A percentile compares a stretch with the other conserved stretches of the same genome.
Evolutionary conservation across 2,113 vertebrate species (phyloP).

Genomic region (Calypte anna): DNA sequence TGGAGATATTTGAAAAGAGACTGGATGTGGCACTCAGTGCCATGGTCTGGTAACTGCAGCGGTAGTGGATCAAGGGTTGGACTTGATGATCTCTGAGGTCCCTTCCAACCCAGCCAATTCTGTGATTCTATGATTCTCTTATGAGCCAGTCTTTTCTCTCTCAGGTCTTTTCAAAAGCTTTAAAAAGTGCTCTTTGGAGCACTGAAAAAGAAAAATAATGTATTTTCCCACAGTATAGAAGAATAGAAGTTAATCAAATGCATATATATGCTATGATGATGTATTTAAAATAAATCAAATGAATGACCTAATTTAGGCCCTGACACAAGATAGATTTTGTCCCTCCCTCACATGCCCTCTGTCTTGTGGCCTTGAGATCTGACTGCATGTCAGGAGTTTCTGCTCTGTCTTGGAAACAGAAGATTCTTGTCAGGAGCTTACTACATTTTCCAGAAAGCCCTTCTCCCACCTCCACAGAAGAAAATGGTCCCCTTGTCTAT

Average conservation of each 20-base stretch:
- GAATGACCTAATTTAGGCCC: rapidly evolving
- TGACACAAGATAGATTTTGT: not conserved
- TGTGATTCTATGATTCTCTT: not conserved
- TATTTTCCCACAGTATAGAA: not conserved
- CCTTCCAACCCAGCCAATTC: too few species aligned
- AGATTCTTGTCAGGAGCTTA: not conserved
- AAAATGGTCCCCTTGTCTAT: not conserved
- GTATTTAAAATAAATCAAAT: not conserved
- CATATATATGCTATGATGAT: not conserved
- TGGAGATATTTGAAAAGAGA: too few species aligned
- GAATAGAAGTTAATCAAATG: not conserved
- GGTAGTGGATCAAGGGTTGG: too few species aligned
- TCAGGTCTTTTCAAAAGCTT: not conserved
- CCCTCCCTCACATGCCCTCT: rapidly evolving
- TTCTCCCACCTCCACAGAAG: not conserved
- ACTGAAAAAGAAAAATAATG: not conserved
- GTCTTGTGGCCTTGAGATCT: not conserved
- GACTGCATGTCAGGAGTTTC: not conserved
- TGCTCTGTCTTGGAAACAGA: not conserved
- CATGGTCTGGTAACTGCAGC: too few species aligned
- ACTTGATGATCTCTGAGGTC: too few species aligned
- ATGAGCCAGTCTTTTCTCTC: not conserved
- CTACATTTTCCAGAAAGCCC: not conserved
- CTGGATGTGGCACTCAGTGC: too few species aligned
- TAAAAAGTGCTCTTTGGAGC: not conserved